These are phyloP conservation scores for Achlya flavicornis DNA, from an alignment of 2,888 invertebrate genomes.

Conservation along the genomic window DNA sequence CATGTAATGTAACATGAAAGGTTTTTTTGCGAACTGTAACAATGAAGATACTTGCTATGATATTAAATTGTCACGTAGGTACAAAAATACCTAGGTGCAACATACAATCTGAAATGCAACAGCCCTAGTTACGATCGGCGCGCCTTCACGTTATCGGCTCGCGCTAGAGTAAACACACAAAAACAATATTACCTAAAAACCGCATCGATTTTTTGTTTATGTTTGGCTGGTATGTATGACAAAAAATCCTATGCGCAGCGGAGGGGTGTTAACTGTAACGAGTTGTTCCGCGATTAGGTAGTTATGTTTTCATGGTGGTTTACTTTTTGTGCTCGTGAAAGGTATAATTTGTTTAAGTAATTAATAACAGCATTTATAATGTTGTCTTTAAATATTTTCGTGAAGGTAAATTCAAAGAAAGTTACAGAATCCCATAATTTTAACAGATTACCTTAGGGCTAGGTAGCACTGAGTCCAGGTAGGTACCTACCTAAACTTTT, in stretches of 20 bases:
- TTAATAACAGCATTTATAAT: too few species aligned
- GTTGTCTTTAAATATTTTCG: too few species aligned
- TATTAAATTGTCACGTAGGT: background rate
- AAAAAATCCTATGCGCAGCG: slow-evolving; percentile 49
- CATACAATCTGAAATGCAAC: background rate
- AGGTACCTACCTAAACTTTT: too few species aligned
- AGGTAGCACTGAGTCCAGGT: too few species aligned
- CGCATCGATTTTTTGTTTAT: slow-evolving; percentile 66
- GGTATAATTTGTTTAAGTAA: background rate
- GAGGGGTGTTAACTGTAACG: slow-evolving; percentile 69
- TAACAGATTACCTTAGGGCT: too few species aligned
- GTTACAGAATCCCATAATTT: too few species aligned
- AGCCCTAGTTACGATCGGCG: slow-evolving; percentile 26
- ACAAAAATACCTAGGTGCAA: too few species aligned
- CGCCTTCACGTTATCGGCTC: slow-evolving; percentile 58
- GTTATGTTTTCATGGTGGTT: slow-evolving; percentile 35
- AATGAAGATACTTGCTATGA: background rate
- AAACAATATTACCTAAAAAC: slow-evolving; percentile 68
- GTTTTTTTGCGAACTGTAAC: background rate
- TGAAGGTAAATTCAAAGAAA: too few species aligned
- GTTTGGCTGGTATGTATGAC: slow-evolving; percentile 42
- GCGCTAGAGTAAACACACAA: slow-evolving; percentile 76
- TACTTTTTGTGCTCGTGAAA: slow-evolving; percentile 24
- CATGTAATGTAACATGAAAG: background rate
- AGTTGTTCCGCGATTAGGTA: slow-evolving; percentile 49